A percentile compares a stretch with the other conserved stretches of the same genome.
phyloP scores from a whole-genome alignment of 2,113 vertebrate species.

The Entelurus aequoreus region DNA sequence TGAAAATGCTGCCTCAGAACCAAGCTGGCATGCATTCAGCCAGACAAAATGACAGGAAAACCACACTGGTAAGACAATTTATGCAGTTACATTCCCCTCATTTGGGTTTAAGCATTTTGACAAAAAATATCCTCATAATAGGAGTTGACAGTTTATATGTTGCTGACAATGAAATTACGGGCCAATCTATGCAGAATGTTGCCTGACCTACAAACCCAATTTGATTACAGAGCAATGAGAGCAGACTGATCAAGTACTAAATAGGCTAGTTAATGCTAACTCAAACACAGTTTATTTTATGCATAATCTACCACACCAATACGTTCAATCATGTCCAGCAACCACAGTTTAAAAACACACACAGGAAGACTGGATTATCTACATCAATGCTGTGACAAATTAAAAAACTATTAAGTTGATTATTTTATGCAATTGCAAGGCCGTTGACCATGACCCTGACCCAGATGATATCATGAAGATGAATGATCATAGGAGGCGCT shows the following conservation, averaged over 20 bases:
- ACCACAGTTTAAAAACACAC: background rate
- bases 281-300: background rate
- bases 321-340: background rate
- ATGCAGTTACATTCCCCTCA: background rate
- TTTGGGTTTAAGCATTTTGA: conserved; percentile 2
- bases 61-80: background rate
- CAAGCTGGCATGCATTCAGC: background rate
- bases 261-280: background rate
- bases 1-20: conserved; percentile 1
- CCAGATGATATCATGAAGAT: conserved; percentile 41
- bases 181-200: conserved; percentile 41
- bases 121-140: conserved; percentile 18
- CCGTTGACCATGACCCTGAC: conserved; percentile 40
- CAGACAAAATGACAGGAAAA: background rate
- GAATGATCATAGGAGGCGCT: conserved; percentile 33
- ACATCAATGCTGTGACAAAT: conserved; percentile 19
- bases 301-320: background rate
- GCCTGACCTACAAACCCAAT: conserved; percentile 52
- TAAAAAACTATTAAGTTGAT: conserved; percentile 19
- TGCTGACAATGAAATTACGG: conserved; percentile 25
- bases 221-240: conserved; percentile 19
- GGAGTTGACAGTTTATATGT: conserved; percentile 7
- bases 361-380: conserved; percentile 5
- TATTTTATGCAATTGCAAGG: conserved; percentile 23
- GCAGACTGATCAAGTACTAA: conserved; percentile 7